A percentile compares a stretch with the other conserved stretches of the same genome.
These are phyloP conservation scores for Trichogramma evanescens DNA, from an alignment of 2,888 invertebrate species.

Conservation along the genomic window DNA sequence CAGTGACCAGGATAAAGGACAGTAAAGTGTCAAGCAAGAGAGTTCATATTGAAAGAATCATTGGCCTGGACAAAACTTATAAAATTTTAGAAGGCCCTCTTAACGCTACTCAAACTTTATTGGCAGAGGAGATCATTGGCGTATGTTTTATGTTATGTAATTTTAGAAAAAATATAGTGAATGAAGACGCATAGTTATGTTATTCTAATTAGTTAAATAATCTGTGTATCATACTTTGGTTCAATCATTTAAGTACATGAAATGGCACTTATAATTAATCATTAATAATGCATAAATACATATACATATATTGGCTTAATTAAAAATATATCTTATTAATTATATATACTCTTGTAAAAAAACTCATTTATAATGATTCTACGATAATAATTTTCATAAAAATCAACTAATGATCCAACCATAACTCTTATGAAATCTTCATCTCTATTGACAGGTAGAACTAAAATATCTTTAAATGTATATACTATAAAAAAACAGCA, in stretches of 20 bases:
- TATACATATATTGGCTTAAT: too few species aligned
- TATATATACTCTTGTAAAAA: constrained; percentile 10
- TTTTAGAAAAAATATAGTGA: constrained; percentile 13
- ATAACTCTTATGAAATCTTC: constrained; percentile 16
- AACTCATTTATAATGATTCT: constrained; percentile 14
- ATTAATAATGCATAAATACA: too few species aligned
- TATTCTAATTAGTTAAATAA: background rate
- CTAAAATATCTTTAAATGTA: constrained; percentile 13
- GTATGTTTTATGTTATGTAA: constrained; percentile 21
- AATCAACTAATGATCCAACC: constrained; percentile 12
- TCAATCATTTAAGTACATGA: too few species aligned
- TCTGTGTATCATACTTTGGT: too few species aligned
- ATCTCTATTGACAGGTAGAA: constrained; percentile 14
- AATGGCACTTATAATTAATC: too few species aligned
- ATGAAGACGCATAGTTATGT: background rate
- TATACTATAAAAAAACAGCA: constrained; percentile 20
- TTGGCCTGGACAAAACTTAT: constrained; percentile 21
- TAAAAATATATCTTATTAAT: too few species aligned
- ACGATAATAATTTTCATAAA: constrained; percentile 13
- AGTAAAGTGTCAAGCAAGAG: constrained; percentile 17
- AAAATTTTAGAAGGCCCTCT: constrained; percentile 17
- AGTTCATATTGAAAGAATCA: constrained; percentile 20
- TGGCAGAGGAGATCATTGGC: constrained; percentile 15
- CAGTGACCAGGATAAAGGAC: constrained; percentile 8
- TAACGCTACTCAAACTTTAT: constrained; percentile 1